phyloP scores from a whole-genome alignment of 2,797 vertebrate species.

The Chaenodraco wilsoni region DNA sequence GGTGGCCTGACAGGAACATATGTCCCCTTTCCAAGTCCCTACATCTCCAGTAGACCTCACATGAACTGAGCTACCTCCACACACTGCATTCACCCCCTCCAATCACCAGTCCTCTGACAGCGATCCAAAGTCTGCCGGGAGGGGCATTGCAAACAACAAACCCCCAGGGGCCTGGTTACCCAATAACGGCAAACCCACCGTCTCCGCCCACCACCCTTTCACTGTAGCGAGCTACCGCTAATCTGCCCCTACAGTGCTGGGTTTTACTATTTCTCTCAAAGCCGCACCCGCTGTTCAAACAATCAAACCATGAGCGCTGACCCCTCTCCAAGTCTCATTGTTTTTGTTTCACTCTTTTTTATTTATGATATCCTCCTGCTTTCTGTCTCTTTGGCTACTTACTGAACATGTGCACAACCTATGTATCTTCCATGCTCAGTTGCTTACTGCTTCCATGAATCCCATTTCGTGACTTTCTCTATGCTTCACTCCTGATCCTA shows the following conservation, averaged over 20 bases:
- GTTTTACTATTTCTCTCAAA: constrained; percentile 45
- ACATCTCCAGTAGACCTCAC: constrained; percentile 70
- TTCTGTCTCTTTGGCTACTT: constrained; percentile 27
- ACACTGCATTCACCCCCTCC: constrained; percentile 15
- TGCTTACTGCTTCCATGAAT: constrained; percentile 29
- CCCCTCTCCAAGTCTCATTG: constrained; percentile 41
- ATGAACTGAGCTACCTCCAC: constrained; percentile 65
- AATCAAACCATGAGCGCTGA: constrained; percentile 50
- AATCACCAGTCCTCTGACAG: constrained; percentile 58
- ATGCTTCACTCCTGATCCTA: constrained; percentile 52
- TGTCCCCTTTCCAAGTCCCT: constrained; percentile 64
- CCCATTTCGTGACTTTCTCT: constrained; percentile 41
- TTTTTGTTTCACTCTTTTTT: constrained; percentile 54
- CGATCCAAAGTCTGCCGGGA: constrained; percentile 54
- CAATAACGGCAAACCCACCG: constrained; percentile 42
- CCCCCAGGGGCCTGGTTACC: constrained; percentile 44
- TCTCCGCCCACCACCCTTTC: constrained; percentile 34
- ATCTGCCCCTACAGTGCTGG: constrained; percentile 49
- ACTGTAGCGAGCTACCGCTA: constrained; percentile 37
- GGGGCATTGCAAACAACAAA: constrained; percentile 49
- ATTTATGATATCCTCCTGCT: constrained; percentile 20
- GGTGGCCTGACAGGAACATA: constrained; percentile 63
- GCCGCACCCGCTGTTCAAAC: constrained; percentile 64
- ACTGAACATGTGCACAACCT: constrained; percentile 38
- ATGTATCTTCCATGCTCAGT: constrained; percentile 38